Percentiles rank a stretch among this genome's conserved stretches.
Conservation (phyloP, 2,888 invertebrate species). For the Cosmia trapezina region DNA sequence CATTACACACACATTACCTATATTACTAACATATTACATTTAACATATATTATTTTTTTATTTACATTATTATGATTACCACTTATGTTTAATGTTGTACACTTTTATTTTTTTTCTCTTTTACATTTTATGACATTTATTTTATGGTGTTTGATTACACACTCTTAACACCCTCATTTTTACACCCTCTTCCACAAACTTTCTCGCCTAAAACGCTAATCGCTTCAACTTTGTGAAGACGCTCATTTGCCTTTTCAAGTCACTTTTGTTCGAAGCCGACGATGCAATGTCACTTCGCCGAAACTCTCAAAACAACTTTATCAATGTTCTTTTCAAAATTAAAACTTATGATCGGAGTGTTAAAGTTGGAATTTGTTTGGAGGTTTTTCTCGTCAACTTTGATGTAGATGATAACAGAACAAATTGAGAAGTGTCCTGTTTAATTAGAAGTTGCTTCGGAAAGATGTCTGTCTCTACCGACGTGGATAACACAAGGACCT, state of each 20-base stretch:
- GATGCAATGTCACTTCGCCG: constrained; percentile 80
- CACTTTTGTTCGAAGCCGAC: constrained; percentile 80
- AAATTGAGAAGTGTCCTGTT: constrained; percentile 78
- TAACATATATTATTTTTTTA: too few relatives aligned
- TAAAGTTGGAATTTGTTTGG: constrained; percentile 67
- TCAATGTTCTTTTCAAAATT: constrained; percentile 63
- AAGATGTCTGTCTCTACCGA: constrained; percentile 75
- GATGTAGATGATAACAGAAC: constrained; percentile 72
- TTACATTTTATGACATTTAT: constrained; percentile 33
- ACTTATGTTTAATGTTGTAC: neutral
- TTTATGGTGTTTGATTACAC: constrained; percentile 55
- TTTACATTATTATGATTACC: neutral
- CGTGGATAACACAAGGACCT: constrained; percentile 74
- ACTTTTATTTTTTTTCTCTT: neutral
- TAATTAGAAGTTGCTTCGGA: constrained; percentile 79
- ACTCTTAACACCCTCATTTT: constrained; percentile 61
- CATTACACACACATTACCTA: too few relatives aligned
- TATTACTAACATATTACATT: too few relatives aligned
- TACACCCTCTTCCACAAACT: constrained; percentile 58
- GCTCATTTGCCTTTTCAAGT: constrained; percentile 83
- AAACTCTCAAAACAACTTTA: constrained; percentile 75
- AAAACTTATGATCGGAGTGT: constrained; percentile 57
- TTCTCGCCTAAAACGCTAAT: constrained; percentile 79
- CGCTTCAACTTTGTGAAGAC: constrained; percentile 82
- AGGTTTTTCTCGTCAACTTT: constrained; percentile 51